Evolutionary conservation across 1,140 invertebrate species (phyloP).

Genomic region (Rhysida immarginata): DNA sequence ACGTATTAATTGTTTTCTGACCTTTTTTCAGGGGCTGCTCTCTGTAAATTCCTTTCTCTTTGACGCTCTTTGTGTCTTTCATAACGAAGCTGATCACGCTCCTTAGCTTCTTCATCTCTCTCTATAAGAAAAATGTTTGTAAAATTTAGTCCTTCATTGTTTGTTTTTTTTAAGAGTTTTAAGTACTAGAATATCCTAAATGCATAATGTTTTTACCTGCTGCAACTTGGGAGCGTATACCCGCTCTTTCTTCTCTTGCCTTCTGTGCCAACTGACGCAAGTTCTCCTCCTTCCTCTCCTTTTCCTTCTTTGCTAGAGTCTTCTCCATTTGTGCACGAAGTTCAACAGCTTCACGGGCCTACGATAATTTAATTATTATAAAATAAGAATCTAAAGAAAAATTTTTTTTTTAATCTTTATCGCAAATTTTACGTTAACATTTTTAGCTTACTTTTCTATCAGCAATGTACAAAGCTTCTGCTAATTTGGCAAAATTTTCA

Average conservation of each 20-base stretch:
- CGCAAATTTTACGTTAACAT: no score
- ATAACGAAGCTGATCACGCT: constrained; percentile 74
- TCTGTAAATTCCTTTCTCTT: constrained; percentile 76
- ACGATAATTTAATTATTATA: constrained; percentile 10
- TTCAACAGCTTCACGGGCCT: constrained; percentile 87
- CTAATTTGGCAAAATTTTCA: constrained; percentile 97
- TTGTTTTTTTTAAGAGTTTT: no score
- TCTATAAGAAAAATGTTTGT: no score
- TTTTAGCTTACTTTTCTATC: constrained; percentile 68
- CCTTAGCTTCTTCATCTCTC: constrained; percentile 56
- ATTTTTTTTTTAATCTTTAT: no score
- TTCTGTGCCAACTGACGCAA: constrained; percentile 82
- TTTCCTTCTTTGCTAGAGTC: constrained; percentile 93
- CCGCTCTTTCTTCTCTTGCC: constrained; percentile 86
- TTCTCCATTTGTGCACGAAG: constrained; percentile 89
- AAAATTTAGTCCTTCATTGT: no score
- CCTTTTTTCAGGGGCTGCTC: constrained; percentile 88
- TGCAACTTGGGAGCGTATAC: constrained; percentile 39
- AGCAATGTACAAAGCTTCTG: constrained; percentile 94
- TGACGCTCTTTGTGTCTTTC: constrained; percentile 84
- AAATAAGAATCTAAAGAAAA: no score
- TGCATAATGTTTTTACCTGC: constrained; percentile 19
- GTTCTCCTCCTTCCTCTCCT: constrained; percentile 95
- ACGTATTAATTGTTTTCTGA: no score
- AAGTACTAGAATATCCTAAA: no score